Evolutionary conservation across 2,888 invertebrate species (phyloP).

Genomic region (Bhutanitis thaidina): DNA sequence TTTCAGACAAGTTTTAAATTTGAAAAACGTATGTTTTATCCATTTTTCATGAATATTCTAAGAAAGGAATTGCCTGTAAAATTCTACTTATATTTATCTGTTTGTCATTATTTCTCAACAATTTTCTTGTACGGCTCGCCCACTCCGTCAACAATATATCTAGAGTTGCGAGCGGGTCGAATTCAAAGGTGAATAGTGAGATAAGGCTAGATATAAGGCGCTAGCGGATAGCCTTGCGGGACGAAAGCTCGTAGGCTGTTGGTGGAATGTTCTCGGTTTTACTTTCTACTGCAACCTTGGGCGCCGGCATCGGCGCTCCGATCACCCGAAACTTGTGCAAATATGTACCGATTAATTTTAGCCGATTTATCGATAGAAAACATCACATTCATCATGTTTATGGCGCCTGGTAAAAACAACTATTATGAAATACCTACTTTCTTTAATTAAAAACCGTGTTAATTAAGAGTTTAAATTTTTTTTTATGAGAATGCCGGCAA

Average conservation of each 20-base stretch:
- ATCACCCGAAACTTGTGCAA: slow-evolving; percentile 36
- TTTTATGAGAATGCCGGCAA: too few species aligned
- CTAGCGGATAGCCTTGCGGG: slow-evolving; percentile 53
- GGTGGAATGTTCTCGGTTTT: slow-evolving; percentile 56
- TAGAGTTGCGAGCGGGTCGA: slow-evolving; percentile 21
- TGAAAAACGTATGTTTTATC: too few species aligned
- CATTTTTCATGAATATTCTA: too few species aligned
- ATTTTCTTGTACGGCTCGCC: slow-evolving; percentile 4
- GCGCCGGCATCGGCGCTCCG: slow-evolving; percentile 35
- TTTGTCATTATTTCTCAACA: background rate
- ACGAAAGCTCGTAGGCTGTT: slow-evolving; percentile 53
- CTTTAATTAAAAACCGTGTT: too few species aligned
- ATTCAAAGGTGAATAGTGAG: slow-evolving; percentile 33
- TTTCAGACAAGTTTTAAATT: too few species aligned
- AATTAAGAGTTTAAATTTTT: too few species aligned
- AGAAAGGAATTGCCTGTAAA: too few species aligned
- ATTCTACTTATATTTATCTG: too few species aligned
- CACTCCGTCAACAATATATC: slow-evolving; percentile 16
- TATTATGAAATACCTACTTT: too few species aligned
- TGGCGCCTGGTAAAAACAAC: too few species aligned
- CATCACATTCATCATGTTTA: background rate
- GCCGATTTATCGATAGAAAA: slow-evolving; percentile 23
- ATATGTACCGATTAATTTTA: slow-evolving; percentile 28
- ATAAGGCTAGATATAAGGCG: slow-evolving; percentile 33
- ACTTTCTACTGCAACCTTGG: slow-evolving; percentile 53